Evolutionary conservation across 1,140 invertebrate species (phyloP).

Genomic region (Globodera rostochiensis): DNA sequence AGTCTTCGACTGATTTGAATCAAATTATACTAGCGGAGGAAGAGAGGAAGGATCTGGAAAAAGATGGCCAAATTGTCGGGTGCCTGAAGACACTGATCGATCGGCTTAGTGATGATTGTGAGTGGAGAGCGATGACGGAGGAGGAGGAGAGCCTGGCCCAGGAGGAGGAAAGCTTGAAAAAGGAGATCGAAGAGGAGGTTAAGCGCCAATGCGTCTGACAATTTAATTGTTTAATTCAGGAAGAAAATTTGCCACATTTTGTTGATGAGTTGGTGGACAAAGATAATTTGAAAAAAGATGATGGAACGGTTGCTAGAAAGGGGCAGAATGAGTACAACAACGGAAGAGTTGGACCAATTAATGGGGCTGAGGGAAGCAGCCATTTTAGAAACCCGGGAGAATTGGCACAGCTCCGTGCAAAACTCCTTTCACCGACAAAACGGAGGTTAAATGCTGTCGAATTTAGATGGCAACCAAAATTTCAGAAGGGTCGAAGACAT

Average conservation of each 20-base stretch:
- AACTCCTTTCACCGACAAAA: conserved; percentile 28
- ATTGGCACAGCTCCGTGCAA: conserved; percentile 26
- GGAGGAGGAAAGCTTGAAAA: conserved; percentile 56
- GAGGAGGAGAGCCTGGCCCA: conserved; percentile 55
- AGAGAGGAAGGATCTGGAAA: background rate
- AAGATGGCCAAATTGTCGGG: background rate
- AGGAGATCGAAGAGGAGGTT: conserved; percentile 56
- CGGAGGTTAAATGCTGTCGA: conserved; percentile 7
- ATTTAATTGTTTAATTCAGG: conserved; percentile 25
- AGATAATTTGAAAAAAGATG: conserved; percentile 7
- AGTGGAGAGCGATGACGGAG: conserved; percentile 59
- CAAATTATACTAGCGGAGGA: background rate
- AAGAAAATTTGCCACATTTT: conserved; percentile 21
- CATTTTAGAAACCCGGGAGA: conserved; percentile 32
- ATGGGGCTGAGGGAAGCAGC: background rate
- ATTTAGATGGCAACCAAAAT: conserved; percentile 22
- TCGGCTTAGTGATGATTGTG: conserved; percentile 41
- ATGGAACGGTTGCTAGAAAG: background rate
- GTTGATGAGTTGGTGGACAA: conserved; percentile 5
- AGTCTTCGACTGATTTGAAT: background rate
- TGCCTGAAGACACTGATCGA: conserved; percentile 16
- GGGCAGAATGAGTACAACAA: background rate
- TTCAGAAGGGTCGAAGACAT: conserved; percentile 30
- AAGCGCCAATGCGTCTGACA: conserved; percentile 31
- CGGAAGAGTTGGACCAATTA: background rate